Evolutionary conservation across 2,113 vertebrate genomes (phyloP), one percentile per base, ranked within the genome.

Genomic region (Bambusicola thoracicus): DNA sequence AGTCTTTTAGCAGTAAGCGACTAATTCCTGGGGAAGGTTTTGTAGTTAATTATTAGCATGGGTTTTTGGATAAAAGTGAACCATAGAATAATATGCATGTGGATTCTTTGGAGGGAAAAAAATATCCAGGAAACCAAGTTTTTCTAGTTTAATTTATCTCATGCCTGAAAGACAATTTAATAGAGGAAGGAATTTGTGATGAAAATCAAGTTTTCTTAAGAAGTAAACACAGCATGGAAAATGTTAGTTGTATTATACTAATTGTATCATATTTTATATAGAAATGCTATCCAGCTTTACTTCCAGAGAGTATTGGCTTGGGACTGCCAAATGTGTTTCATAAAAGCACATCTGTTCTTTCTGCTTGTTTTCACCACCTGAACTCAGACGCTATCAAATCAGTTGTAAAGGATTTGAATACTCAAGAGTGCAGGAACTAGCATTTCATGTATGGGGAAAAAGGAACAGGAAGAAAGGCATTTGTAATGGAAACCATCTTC

Each of bases 1-100:
- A 99, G 99, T 96, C 98, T 99, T 74, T 95, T 99, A 93, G 99
- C 98, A 91, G 99, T 99, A 98, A 98, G 98, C 94, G 87, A 38
- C 49, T 95, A 7, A 43, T 90, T 13, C 63, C 65, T 81, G 75
- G 40, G 66, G 51, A 80, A 92, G 81, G 51, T 83, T 55, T 96
- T 93, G 21, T 67, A 38, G 76, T 90, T 74, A 59, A 56, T 86
- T 91, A 59, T 66, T 85, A 49, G 30, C 8, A 40, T 9, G 18
- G 58, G 11, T 66, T 89, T 85, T 93, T 56, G 48, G 48, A 48
- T 81, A 43, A 78, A 84, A 85, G 70, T 46, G 2, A 92, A 70
- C 12, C 9, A 77, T 32, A n/a, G 8, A 30, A n/a, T 70, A 91
- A 68, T 36, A 9, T 29, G 29, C 20, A 2, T 44, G 27, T 69